Evolutionary conservation across 2,797 vertebrate species (phyloP), one percentile per base, ranked within the genome.

Genomic region (Acanthurus leucopareius): DNA sequence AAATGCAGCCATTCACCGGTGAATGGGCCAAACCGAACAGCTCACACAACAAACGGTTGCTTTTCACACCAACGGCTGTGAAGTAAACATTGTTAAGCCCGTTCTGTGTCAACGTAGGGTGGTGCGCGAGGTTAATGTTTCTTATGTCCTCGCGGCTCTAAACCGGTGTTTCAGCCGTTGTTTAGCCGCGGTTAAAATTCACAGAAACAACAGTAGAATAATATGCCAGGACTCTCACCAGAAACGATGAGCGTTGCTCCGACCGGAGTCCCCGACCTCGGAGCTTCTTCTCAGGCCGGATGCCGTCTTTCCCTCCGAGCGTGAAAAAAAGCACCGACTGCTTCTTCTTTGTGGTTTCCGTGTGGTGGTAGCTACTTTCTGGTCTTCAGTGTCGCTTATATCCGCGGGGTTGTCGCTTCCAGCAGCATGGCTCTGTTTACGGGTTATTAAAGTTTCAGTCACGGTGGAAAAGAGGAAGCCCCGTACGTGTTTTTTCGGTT

Each of bases 201-300:
- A 47, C 57, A 54, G 1, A 52, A 81, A 78, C 51, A 25, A 73
- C 52, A 20, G 32, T 7, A 35, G 7, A 35, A 7, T 3, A 35
- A 35, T 35, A 35, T 35, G 32, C 32, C 5, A 7, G 4, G 68
- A 45, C 14, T 63, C 94, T 93, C 85, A 95, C 94, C 94, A 95
- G 94, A 95, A 93, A 87, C 93, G 93, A 84, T 75, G 87, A 54
- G 76, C 81, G 90, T 51, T 88, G 88, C 82, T 93, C 89, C 90
- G 92, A 89, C 90, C 92, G 65, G 91, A 86, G 83, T 94, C 94
- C 94, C 94, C 91, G 83, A 93, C 93, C 93, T 93, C 94, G 68
- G 92, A 93, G 92, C 91, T 90, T 92, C 92, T 93, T 79, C 84
- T 91, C 89, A 90, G 90, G 90, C 95, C 93, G 94, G 94, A 95